Percentiles rank a stretch among this genome's conserved stretches.
Conservation (phyloP, 2,888 invertebrate species). For the Cosmorhoe ocellata region DNA sequence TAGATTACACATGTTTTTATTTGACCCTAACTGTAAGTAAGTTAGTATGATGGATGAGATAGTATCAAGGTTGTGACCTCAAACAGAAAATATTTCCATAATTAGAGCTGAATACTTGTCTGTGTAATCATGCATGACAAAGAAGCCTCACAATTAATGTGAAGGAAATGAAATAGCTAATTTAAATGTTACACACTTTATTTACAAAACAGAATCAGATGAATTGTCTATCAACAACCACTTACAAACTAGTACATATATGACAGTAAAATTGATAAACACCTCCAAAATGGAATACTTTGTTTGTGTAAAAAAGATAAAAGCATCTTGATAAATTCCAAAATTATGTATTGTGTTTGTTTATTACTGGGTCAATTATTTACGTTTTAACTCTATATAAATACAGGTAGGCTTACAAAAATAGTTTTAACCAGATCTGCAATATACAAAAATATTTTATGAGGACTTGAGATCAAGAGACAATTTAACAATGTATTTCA, state of each 20-base stretch:
- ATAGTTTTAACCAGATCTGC: conserved; percentile 25
- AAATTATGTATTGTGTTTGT: conserved; percentile 3
- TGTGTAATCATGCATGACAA: too few species aligned
- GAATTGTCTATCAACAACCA: conserved; percentile 34
- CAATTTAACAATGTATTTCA: conserved; percentile 6
- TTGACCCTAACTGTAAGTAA: conserved; percentile 8
- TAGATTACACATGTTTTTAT: conserved; percentile 53
- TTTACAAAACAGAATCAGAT: conserved; percentile 36
- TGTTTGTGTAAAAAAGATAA: conserved; percentile 36
- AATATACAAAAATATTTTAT: conserved; percentile 29
- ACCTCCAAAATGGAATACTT: conserved; percentile 43
- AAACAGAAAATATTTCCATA: too few species aligned
- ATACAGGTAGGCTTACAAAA: conserved; percentile 17
- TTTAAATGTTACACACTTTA: conserved; percentile 40
- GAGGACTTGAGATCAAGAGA: conserved; percentile 31
- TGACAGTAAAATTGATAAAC: conserved; percentile 34
- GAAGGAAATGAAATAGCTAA: not conserved
- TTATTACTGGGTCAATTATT: too few species aligned
- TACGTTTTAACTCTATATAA: not conserved
- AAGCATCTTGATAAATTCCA: conserved; percentile 25
- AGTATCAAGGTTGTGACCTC: too few species aligned
- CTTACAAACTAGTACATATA: conserved; percentile 31
- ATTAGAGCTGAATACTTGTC: too few species aligned
- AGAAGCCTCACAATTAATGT: too few species aligned
- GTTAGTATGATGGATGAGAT: not conserved